Base-by-base conservation (phyloP, 1,140 invertebrate species). In the Drepana arcuata region DNA sequence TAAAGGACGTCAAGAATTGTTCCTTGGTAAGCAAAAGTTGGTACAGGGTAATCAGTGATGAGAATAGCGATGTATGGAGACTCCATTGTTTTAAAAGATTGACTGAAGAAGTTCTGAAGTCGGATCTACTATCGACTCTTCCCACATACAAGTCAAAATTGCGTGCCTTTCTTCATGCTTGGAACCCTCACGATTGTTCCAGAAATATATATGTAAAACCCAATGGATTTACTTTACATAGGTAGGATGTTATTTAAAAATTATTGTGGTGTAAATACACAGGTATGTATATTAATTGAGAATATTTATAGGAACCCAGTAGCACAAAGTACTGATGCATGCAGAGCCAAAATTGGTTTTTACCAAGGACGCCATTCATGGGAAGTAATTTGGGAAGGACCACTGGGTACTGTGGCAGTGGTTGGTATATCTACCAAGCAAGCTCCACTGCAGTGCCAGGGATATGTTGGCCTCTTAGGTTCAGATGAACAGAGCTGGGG, bases 361-460 rank as follows among this genome's bases (percentile, higher is more conserved):
- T 86, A 90, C 47, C 89, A 91, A 67, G 98, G 97, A 3, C 88
- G 97, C 48, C 97, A 99, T 86, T 94, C 95, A 2, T 99, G 97
- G 96, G 96, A 99, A 85, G 93, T 99, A 0, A 96, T 97, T 71
- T 99, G 97, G 97, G 96, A 99, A 88, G 97, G 97, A 12, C 97
- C 97, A 1, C 82, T 99, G 18, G 97, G 96, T 1, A 98, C 95
- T 9, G 95, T 97, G 5, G 95, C 96, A 23, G 95, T 98, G 13
- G 91, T 98, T 58, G 96, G 97, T 16, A 92, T 99, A 53, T 95
- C 96, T 14, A 98, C 97, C 2, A 96, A 95, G 85, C 94, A 97
- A 70, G 94, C 96, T 11, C 88, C 93, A 14, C 80, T 98, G 29
- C 89, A 93, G 63, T 95, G 93, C 79, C 94, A 94, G 60, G 97